Conservation (phyloP, 2,888 invertebrate species). For the Epinotia ramella region DNA sequence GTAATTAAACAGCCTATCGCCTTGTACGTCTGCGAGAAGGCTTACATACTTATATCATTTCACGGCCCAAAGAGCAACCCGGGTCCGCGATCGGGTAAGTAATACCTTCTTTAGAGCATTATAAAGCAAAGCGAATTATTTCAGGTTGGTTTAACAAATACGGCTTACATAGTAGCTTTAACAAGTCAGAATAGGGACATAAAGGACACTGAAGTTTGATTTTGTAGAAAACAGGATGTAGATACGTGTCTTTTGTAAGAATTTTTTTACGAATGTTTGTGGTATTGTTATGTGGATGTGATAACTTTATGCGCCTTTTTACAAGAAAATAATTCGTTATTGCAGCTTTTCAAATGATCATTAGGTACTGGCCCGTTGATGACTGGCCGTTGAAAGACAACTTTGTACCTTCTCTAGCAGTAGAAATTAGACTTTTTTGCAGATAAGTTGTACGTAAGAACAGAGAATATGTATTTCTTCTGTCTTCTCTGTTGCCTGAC, state of each 20-base stretch:
- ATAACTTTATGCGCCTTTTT: no score
- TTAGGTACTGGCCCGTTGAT: no score
- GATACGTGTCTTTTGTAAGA: neutral
- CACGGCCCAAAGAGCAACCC: conserved; percentile 61
- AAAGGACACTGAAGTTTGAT: neutral
- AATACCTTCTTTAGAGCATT: conserved; percentile 35
- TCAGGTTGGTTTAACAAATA: conserved; percentile 16
- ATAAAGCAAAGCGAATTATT: conserved; percentile 24
- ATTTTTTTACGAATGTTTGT: neutral
- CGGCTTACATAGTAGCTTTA: conserved; percentile 10
- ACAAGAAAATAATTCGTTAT: no score
- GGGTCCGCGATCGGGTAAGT: conserved; percentile 49
- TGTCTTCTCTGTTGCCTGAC: no score
- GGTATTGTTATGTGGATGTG: no score
- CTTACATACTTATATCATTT: conserved; percentile 72
- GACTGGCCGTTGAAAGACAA: no score
- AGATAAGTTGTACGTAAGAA: no score
- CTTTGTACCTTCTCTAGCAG: no score
- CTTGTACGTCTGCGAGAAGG: conserved; percentile 60
- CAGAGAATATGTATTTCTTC: no score
- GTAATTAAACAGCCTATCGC: conserved; percentile 70
- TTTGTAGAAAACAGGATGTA: neutral
- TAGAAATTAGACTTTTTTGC: no score
- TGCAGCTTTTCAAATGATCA: no score
- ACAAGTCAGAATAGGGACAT: conserved; percentile 1